phyloP scores from a whole-genome alignment of 2,888 invertebrate genomes.

The Crossocerus cetratus region DNA sequence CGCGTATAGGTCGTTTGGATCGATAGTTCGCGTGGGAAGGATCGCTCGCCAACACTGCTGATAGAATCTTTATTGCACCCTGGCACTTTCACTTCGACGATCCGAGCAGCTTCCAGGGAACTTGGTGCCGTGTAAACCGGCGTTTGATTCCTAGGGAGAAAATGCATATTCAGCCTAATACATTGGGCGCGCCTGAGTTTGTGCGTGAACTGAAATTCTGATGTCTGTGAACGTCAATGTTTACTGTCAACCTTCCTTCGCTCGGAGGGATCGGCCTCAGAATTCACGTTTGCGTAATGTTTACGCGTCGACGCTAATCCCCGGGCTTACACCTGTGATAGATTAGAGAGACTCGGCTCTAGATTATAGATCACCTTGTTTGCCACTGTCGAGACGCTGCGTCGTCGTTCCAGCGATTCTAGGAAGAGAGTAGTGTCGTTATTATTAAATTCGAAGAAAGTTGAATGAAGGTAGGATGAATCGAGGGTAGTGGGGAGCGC shows the following conservation, averaged over 20 bases:
- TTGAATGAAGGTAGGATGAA: background rate
- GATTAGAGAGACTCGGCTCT: background rate
- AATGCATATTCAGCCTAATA: background rate
- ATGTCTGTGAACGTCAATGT: background rate
- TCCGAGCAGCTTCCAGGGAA: background rate
- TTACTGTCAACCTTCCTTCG: background rate
- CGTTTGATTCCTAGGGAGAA: background rate
- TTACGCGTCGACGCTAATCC: background rate
- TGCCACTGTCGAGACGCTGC: too few species aligned
- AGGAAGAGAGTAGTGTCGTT: background rate
- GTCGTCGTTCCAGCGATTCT: too few species aligned
- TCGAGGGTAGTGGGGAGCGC: background rate
- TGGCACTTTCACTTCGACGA: background rate
- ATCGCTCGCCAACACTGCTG: background rate
- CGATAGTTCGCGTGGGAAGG: background rate
- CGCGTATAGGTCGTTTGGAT: too few species aligned
- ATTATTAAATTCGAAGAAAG: background rate
- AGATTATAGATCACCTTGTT: background rate
- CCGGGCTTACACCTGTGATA: background rate
- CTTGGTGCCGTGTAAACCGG: background rate
- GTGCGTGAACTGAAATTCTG: background rate
- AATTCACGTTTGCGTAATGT: background rate
- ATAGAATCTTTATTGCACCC: slow-evolving; percentile 1
- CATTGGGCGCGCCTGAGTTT: background rate
- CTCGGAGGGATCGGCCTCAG: background rate